Conservation (phyloP, 2,113 vertebrate genomes). For the Chaetura pelagica region DNA sequence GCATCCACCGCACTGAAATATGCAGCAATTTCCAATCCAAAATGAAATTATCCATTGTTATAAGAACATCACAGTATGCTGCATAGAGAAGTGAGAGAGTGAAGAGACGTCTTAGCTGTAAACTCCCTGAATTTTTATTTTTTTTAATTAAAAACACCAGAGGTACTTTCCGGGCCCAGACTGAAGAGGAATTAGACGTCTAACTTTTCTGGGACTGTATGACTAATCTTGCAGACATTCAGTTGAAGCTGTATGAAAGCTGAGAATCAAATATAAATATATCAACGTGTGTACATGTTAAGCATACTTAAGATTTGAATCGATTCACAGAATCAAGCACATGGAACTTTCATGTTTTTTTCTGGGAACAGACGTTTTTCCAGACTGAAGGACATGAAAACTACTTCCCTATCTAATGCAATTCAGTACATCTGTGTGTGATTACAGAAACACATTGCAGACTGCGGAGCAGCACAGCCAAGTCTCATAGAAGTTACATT, state of each 20-base stretch:
- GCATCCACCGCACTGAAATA: not conserved
- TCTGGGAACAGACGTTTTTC: conserved; percentile 46
- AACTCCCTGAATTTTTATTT: not conserved
- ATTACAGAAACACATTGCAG: conserved; percentile 22
- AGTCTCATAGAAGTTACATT: conserved; percentile 42
- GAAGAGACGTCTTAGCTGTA: not conserved
- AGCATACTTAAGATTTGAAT: conserved; percentile 8
- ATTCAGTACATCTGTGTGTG: conserved; percentile 46
- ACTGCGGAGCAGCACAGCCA: not conserved
- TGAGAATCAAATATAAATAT: conserved; percentile 7
- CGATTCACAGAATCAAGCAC: not conserved
- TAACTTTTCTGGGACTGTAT: conserved; percentile 14
- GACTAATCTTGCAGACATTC: conserved; percentile 1
- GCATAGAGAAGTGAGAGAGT: not conserved
- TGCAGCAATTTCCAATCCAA: not conserved
- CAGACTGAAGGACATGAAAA: conserved; percentile 31
- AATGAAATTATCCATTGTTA: not conserved
- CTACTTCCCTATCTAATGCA: conserved; percentile 3
- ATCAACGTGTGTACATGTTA: not conserved
- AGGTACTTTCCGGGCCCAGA: conserved; percentile 26
- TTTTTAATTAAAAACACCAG: conserved; percentile 6
- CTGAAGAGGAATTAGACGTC: conserved; percentile 22
- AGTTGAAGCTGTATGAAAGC: not conserved
- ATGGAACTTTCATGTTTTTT: not conserved
- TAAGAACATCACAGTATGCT: not conserved